Percentiles rank a stretch among this genome's conserved stretches.
Conservation (phyloP, 2,888 invertebrate species). For the Amphimallon solstitiale region DNA sequence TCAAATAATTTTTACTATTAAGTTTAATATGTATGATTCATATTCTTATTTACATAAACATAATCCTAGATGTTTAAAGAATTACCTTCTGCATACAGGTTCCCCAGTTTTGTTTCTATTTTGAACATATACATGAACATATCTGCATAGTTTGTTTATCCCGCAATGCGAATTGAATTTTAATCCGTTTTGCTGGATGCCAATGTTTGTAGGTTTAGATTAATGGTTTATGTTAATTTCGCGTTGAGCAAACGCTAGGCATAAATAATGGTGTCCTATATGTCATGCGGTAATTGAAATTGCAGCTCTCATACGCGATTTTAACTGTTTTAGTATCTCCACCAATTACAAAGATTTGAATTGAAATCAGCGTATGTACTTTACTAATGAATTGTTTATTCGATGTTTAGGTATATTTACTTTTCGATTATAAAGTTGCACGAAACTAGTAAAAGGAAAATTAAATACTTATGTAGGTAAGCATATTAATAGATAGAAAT, state of each 20-base stretch:
- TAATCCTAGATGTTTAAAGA: no score
- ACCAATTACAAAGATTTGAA: slow-evolving; percentile 29
- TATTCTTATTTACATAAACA: no score
- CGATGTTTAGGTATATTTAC: not conserved
- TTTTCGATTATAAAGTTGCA: no score
- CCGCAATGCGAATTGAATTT: slow-evolving; percentile 18
- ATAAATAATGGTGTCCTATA: slow-evolving; percentile 28
- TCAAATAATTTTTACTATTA: no score
- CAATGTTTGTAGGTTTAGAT: slow-evolving; percentile 14
- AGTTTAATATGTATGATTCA: no score
- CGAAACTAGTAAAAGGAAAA: no score
- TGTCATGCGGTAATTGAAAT: slow-evolving; percentile 30
- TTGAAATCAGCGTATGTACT: not conserved
- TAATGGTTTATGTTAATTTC: slow-evolving; percentile 37
- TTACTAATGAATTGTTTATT: slow-evolving; percentile 17
- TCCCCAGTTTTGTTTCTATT: not conserved
- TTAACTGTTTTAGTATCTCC: slow-evolving; percentile 30
- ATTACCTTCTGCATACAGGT: not conserved
- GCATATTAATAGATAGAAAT: no score
- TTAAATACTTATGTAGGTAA: no score
- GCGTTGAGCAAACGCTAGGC: slow-evolving; percentile 28
- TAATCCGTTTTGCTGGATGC: slow-evolving; percentile 12
- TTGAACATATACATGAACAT: no score
- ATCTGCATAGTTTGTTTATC: not conserved
- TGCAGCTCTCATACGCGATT: slow-evolving; percentile 12